phyloP scores from a whole-genome alignment of 2,113 vertebrate genomes.

The Lycocorax pyrrhopterus region DNA sequence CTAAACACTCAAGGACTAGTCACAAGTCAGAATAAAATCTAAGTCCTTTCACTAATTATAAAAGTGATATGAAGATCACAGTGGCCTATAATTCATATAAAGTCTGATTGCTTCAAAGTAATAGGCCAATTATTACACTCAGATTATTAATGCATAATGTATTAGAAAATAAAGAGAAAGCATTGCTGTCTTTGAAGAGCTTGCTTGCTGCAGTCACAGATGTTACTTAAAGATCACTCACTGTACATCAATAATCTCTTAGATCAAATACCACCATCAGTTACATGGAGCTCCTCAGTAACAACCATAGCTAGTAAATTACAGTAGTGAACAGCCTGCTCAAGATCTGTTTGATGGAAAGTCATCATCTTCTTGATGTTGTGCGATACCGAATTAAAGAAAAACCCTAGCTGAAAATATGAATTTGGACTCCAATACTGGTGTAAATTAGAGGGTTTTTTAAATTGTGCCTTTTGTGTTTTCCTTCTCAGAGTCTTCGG shows the following conservation, averaged over 20 bases:
- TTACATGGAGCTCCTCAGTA: not conserved
- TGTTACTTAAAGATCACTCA: not conserved
- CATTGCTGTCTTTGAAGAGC: not conserved
- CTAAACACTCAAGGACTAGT: not conserved
- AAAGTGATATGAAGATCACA: not conserved
- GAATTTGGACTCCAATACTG: not conserved
- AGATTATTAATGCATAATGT: constrained; percentile 11
- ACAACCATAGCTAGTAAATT: not conserved
- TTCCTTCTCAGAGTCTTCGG: not conserved
- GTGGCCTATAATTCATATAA: not conserved
- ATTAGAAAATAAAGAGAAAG: not conserved
- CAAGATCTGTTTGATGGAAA: not conserved
- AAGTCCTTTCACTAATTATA: not conserved
- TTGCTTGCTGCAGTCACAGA: not conserved
- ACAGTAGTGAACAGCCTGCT: not conserved
- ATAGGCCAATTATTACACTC: not conserved
- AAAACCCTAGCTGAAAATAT: not conserved
- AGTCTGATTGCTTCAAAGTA: not conserved
- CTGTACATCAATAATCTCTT: not conserved
- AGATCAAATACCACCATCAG: not conserved
- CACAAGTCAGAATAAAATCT: not conserved
- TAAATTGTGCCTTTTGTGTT: not conserved
- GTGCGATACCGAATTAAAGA: not conserved
- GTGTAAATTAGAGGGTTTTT: not conserved
- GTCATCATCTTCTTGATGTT: not conserved